Conservation (phyloP, 2,797 vertebrate genomes). For the Furcifer pardalis region DNA sequence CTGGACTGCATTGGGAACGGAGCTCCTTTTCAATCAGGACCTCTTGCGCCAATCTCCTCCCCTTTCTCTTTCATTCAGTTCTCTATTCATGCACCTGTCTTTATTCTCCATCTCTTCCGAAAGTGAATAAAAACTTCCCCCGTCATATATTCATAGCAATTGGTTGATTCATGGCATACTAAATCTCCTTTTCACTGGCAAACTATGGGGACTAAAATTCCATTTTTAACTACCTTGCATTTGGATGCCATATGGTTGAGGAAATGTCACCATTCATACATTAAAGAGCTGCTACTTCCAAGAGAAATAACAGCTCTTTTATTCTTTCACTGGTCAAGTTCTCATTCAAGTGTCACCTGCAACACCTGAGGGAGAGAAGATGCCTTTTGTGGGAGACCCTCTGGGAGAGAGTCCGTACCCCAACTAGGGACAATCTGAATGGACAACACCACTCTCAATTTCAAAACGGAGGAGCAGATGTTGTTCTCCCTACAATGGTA, state of each 20-base stretch:
- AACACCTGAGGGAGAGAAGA: not conserved
- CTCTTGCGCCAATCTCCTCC: not conserved
- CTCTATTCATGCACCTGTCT: not conserved
- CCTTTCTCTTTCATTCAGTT: not conserved
- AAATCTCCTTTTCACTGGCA: not conserved
- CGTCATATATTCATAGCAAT: not conserved
- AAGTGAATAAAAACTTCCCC: not conserved
- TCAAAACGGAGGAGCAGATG: not conserved
- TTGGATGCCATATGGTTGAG: not conserved
- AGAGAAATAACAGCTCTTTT: not conserved
- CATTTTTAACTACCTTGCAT: not conserved
- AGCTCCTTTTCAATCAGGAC: not conserved
- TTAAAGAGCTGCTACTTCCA: not conserved
- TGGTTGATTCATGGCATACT: not conserved
- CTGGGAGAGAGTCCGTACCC: not conserved
- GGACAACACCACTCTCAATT: not conserved
- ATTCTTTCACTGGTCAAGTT: not conserved
- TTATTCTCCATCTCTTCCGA: slow-evolving; percentile 9
- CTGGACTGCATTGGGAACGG: not conserved
- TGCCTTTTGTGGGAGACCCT: not conserved
- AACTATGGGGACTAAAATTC: not conserved
- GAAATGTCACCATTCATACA: not conserved
- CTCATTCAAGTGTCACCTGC: not conserved
- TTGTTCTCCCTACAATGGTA: not conserved
- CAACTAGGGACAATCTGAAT: not conserved